phyloP scores from a whole-genome alignment of 1,140 invertebrate species.

The Matsumurasca onukii region DNA sequence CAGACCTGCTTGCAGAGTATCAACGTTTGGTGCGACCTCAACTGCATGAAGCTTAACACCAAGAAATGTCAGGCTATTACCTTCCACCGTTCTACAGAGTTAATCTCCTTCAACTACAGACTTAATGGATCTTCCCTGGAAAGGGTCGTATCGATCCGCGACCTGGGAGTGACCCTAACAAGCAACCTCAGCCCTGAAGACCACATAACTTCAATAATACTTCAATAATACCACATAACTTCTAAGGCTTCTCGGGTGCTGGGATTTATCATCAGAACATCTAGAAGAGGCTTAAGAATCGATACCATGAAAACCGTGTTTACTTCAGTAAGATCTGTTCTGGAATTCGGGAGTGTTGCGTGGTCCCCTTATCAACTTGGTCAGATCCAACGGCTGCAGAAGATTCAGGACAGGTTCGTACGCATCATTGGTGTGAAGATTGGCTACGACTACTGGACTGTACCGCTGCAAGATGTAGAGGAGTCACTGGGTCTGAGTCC shows the following conservation, averaged over 20 bases:
- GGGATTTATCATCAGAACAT: neutral
- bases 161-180: neutral
- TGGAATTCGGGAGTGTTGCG: slow-evolving; percentile 14
- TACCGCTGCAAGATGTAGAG: too few species aligned
- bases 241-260: neutral
- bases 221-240: too few species aligned
- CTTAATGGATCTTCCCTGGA: neutral
- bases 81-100: neutral
- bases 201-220: neutral
- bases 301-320: slow-evolving; percentile 10
- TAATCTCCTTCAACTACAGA: neutral
- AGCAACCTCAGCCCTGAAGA: slow-evolving; percentile 9
- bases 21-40: neutral
- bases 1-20: slow-evolving; percentile 7
- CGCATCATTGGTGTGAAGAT: slow-evolving; percentile 3
- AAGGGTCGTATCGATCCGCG: slow-evolving; percentile 4
- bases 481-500: neutral
- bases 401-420: slow-evolving; percentile 6
- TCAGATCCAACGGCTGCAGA: slow-evolving; percentile 1
- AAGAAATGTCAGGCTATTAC: neutral
- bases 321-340: neutral
- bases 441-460: slow-evolving; percentile 11
- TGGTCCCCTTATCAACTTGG: slow-evolving; percentile 15
- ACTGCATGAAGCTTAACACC: slow-evolving; percentile 1
- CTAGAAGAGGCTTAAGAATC: neutral